These are phyloP conservation scores for Leptinotarsa haldemani DNA, from an alignment of 2,888 invertebrate species.

Conservation along the genomic window DNA sequence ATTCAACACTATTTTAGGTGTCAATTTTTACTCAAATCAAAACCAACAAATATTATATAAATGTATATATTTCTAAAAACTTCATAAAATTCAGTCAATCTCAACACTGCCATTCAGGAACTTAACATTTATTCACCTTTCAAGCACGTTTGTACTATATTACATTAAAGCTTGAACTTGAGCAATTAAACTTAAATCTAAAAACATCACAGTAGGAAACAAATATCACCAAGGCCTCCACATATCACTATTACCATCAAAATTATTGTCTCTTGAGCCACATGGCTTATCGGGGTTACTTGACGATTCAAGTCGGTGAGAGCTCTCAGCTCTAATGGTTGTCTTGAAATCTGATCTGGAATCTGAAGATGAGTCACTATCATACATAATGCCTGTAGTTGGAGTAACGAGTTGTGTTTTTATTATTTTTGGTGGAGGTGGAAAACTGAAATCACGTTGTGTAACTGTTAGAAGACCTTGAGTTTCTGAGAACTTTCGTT, in stretches of 20 bases:
- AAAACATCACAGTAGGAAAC: constrained; percentile 16
- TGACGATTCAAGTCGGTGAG: constrained; percentile 12
- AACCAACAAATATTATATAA: constrained; percentile 1
- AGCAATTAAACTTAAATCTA: constrained; percentile 14
- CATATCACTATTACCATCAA: constrained; percentile 59
- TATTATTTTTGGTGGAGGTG: constrained; percentile 49
- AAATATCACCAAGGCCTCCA: constrained; percentile 65
- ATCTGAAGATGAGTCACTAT: constrained; percentile 8
- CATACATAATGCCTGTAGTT: constrained; percentile 19
- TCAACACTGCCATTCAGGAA: constrained; percentile 25
- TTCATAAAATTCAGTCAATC: constrained; percentile 20
- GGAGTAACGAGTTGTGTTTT: constrained; percentile 46
- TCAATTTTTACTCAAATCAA: too few species aligned
- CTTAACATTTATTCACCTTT: constrained; percentile 20
- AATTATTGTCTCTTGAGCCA: constrained; percentile 39
- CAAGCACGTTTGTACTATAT: constrained; percentile 42
- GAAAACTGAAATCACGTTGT: constrained; percentile 41
- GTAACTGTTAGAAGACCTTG: constrained; percentile 53
- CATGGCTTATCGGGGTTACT: constrained; percentile 29
- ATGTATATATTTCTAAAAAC: not conserved
- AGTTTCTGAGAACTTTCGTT: constrained; percentile 52
- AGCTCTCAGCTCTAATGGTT: constrained; percentile 28
- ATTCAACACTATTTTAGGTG: too few species aligned
- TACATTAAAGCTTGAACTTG: constrained; percentile 51
- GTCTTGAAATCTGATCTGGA: constrained; percentile 27